Evolutionary conservation across 92 coral and sea anemone genomes (phyloP), one percentile per base, ranked within the genome.

Genomic region (Epizoanthus illoricatus): DNA sequence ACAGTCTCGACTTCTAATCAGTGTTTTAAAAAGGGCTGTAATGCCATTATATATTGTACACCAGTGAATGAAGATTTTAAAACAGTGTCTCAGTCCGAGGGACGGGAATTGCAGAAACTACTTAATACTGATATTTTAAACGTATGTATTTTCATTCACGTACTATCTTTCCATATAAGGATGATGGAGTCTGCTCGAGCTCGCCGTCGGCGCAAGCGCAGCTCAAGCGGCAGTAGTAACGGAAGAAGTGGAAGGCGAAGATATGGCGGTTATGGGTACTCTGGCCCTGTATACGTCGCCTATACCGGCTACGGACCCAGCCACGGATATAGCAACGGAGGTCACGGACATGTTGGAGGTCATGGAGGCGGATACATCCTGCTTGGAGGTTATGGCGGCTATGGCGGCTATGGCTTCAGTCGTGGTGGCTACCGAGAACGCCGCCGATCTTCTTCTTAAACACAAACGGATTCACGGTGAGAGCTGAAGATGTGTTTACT

Each of bases 131-230:
- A n/a, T n/a, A n/a, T n/a, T n/a, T n/a, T n/a, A n/a, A n/a, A n/a
- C n/a, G n/a, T n/a, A n/a, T n/a, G n/a, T n/a, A n/a, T n/a, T n/a
- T n/a, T n/a, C n/a, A n/a, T n/a, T n/a, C n/a, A n/a, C n/a, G n/a
- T n/a, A n/a, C n/a, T n/a, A n/a, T n/a, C n/a, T n/a, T n/a, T n/a
- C n/a, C n/a, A n/a, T 28, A 68, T 11, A 23, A 74, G 80, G 65
- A 11, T 74, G 20, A 49, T 74, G 3, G 80, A 74, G 52, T 74
- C 80, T 15, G 65, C 65, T 21, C 80, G 80, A 36, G 65, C 65
- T 12, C 80, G 80, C 60, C 80, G 80, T 12, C 64, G 65, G 49
- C 80, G 80, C 76, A 74, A 56, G 80, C 80, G 80, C 66, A 56
- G 64, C 40, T n/a, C 60, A 45, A 71, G 76, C 24, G 39, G 76